Evolutionary conservation across 2,888 invertebrate genomes (phyloP).

Genomic region (Heliconius ethilla): DNA sequence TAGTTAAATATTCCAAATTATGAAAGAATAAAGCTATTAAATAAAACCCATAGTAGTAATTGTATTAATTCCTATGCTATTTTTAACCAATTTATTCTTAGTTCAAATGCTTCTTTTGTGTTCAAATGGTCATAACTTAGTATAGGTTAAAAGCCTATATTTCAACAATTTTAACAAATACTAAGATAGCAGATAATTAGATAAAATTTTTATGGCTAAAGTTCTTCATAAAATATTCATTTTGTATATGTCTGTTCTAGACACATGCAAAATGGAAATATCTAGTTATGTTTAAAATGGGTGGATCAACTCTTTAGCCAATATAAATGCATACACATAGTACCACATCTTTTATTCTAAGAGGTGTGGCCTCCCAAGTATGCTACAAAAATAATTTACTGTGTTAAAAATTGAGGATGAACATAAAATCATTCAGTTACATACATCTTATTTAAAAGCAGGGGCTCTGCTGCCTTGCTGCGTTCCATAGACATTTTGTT

Average conservation of each 20-base stretch:
- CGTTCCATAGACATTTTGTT: too few species aligned
- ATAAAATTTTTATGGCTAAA: conserved; percentile 43
- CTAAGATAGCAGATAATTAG: background rate
- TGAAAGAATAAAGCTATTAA: background rate
- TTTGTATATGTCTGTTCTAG: conserved; percentile 68
- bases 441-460: too few species aligned
- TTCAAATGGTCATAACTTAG: background rate
- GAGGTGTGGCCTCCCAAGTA: conserved; percentile 79
- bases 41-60: background rate
- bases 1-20: background rate
- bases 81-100: background rate
- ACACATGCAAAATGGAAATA: conserved; percentile 70
- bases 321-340: conserved; percentile 76
- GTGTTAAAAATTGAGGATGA: background rate
- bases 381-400: conserved; percentile 65
- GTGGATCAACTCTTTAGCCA: conserved; percentile 61
- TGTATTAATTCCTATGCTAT: background rate
- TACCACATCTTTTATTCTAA: conserved; percentile 66
- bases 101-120: background rate
- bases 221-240: conserved; percentile 65
- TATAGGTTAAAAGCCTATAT: background rate
- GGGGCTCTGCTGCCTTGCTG: too few species aligned
- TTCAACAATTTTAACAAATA: background rate
- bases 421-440: too few species aligned
- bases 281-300: conserved; percentile 46